Evolutionary conservation across 2,113 vertebrate species (phyloP).

Genomic region (Nothocercus julius): DNA sequence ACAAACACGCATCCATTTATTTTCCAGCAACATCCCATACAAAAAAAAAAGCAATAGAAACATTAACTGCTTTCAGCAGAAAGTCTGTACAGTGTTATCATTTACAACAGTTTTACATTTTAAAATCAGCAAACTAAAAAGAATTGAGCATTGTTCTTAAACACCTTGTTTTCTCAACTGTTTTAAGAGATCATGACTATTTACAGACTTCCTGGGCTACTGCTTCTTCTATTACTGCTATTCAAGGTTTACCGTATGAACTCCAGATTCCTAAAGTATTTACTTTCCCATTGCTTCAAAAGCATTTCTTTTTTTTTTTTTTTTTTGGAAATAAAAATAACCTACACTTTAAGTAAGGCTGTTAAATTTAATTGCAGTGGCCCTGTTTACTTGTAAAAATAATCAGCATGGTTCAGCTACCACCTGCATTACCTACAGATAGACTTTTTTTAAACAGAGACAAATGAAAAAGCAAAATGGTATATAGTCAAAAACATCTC

Average conservation of each 20-base stretch:
- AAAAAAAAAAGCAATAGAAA: slow-evolving; percentile 70
- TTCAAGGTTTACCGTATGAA: not conserved
- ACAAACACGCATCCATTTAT: slow-evolving; percentile 58
- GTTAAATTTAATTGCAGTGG: not conserved
- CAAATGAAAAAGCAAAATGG: not conserved
- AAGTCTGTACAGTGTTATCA: slow-evolving; percentile 69
- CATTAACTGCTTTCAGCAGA: slow-evolving; percentile 66
- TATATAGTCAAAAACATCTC: not conserved
- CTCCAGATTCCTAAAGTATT: not conserved
- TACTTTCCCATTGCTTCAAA: not conserved
- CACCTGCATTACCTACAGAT: not conserved
- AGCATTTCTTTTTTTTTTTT: not conserved
- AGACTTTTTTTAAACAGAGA: not conserved
- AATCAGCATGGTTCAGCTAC: not conserved
- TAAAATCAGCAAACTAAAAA: slow-evolving; percentile 41
- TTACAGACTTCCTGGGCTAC: slow-evolving; percentile 38
- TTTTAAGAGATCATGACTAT: slow-evolving; percentile 1
- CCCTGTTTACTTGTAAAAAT: not conserved
- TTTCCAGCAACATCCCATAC: slow-evolving; percentile 63
- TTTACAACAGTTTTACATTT: slow-evolving; percentile 75
- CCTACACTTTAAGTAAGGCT: not conserved
- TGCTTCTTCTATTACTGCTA: not conserved
- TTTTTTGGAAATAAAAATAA: not conserved
- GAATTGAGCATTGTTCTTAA: not conserved
- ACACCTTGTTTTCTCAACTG: not conserved